These are phyloP conservation scores for Mus spretus DNA, from an alignment of 2,797 vertebrate genomes.

Conservation along the genomic window DNA sequence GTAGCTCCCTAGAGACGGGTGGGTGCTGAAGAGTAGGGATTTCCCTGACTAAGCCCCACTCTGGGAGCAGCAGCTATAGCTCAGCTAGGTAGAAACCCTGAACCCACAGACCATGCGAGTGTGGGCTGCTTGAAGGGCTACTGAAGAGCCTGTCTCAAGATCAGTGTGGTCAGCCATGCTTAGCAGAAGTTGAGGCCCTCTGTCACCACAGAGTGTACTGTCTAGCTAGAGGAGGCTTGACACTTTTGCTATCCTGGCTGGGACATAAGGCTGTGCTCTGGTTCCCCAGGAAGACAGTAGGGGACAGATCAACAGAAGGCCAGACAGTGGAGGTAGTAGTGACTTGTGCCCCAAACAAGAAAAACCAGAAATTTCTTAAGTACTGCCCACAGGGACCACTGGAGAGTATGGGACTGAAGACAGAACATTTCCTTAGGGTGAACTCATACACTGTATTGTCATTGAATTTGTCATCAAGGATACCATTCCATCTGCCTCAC, in stretches of 20 bases:
- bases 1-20: background rate
- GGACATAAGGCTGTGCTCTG: background rate
- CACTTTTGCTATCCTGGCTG: background rate
- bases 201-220: background rate
- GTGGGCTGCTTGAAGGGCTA: background rate
- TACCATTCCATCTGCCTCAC: background rate
- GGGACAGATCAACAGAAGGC: background rate
- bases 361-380: background rate
- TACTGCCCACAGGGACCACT: background rate
- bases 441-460: background rate
- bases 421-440: background rate
- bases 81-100: background rate
- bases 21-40: background rate
- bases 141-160: background rate
- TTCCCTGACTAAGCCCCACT: background rate
- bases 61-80: background rate
- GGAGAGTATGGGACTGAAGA: background rate
- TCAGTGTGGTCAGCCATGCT: background rate
- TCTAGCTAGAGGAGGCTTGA: background rate
- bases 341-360: background rate
- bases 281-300: background rate
- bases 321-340: background rate
- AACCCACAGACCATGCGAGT: background rate
- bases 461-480: background rate
- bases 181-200: background rate